phyloP scores from a whole-genome alignment of 2,797 vertebrate genomes.

The Moxostoma hubbsi region DNA sequence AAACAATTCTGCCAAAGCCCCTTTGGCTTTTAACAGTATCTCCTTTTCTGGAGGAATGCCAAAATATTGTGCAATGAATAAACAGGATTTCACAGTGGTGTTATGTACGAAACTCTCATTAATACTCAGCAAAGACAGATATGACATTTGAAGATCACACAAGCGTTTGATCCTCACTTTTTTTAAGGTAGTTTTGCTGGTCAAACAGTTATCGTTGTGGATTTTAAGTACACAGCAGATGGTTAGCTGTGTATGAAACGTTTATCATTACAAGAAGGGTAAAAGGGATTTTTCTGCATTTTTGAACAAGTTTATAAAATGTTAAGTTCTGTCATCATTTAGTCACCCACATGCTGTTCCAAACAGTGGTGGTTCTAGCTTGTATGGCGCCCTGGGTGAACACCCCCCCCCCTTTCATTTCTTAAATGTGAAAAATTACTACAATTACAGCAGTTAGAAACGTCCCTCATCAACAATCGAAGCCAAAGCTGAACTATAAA shows the following conservation, averaged over 20 bases:
- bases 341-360: no score
- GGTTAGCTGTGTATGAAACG: no score
- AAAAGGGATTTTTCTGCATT: no score
- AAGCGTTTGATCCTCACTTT: not conserved
- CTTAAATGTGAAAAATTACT: no score
- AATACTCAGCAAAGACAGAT: conserved; percentile 15
- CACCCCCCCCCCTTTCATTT: no score
- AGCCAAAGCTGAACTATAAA: not conserved
- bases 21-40: conserved; percentile 32
- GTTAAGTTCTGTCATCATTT: no score
- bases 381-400: no score
- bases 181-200: not conserved
- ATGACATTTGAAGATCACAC: not conserved
- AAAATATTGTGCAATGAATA: conserved; percentile 16
- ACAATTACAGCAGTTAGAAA: no score
- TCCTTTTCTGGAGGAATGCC: conserved; percentile 18
- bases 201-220: not conserved
- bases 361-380: no score
- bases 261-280: no score
- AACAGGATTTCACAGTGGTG: conserved; percentile 9
- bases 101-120: not conserved
- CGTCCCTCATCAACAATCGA: not conserved
- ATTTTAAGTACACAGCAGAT: no score
- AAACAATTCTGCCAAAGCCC: conserved; percentile 46
- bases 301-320: no score